Evolutionary conservation across 92 coral and sea anemone species (phyloP).

Genomic region (Virgularia gustaviana): DNA sequence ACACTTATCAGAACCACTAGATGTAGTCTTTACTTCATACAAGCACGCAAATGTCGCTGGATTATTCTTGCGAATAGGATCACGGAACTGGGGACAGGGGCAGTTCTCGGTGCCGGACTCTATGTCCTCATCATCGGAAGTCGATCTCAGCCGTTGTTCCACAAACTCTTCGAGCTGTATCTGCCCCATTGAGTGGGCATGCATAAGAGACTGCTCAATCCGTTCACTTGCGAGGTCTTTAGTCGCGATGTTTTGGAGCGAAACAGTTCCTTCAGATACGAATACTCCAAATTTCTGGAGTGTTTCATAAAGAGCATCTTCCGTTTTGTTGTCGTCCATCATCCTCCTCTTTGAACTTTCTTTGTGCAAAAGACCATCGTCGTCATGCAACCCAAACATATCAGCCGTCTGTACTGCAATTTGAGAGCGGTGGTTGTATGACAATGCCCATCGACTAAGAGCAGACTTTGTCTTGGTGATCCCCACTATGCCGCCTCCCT

Average conservation of each 20-base stretch:
- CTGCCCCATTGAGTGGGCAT: conserved; percentile 43
- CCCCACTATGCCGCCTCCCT: conserved; percentile 59
- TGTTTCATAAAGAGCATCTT: conserved; percentile 13
- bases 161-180: conserved; percentile 32
- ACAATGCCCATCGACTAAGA: conserved; percentile 59
- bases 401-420: conserved; percentile 37
- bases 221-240: conserved; percentile 46
- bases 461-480: conserved; percentile 59
- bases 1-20: too few relatives aligned
- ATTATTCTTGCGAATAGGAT: background rate
- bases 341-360: conserved; percentile 23
- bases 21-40: too few relatives aligned
- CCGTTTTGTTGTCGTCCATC: conserved; percentile 31
- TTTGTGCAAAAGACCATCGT: background rate
- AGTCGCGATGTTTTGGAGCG: conserved; percentile 47
- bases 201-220: conserved; percentile 41
- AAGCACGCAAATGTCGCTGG: conserved; percentile 6
- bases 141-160: background rate
- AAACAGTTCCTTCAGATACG: background rate
- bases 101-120: too few relatives aligned
- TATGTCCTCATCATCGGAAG: background rate
- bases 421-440: conserved; percentile 52
- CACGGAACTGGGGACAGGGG: background rate
- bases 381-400: conserved; percentile 27
- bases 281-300: conserved; percentile 20